phyloP scores from a whole-genome alignment of 2,113 vertebrate species.

The Leptosomus discolor region DNA sequence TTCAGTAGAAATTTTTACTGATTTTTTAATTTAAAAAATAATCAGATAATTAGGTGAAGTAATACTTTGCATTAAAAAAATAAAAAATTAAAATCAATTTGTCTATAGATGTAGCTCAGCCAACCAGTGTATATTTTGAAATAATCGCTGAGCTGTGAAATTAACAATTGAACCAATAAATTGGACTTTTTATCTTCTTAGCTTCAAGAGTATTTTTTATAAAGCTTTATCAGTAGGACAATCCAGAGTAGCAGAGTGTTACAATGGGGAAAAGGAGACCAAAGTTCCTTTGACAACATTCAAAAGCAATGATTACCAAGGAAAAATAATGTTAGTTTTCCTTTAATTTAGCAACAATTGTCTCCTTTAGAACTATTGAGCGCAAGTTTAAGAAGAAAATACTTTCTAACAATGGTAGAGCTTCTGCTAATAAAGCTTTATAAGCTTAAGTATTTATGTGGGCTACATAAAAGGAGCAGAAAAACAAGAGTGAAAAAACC shows the following conservation, averaged over 20 bases:
- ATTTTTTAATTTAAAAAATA: background rate
- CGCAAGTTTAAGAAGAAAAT: background rate
- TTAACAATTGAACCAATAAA: conserved; percentile 40
- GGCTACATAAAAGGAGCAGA: background rate
- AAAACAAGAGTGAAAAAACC: background rate
- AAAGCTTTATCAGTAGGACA: background rate
- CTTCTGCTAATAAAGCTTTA: background rate
- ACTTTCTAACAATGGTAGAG: rapidly evolving
- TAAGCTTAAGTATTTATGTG: background rate
- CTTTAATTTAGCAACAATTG: background rate
- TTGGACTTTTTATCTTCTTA: conserved; percentile 9
- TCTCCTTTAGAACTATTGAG: background rate
- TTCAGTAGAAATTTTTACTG: background rate
- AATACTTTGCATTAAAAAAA: background rate
- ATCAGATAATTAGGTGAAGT: background rate
- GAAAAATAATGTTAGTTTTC: background rate
- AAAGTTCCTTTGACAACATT: background rate
- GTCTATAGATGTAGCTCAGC: background rate
- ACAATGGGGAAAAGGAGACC: background rate
- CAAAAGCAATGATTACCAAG: background rate
- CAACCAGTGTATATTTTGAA: background rate
- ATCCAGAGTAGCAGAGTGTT: background rate
- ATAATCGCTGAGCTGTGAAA: conserved; percentile 45
- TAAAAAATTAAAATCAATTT: background rate
- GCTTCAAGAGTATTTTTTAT: background rate